Base-by-base conservation (phyloP, 2,888 invertebrate species). In the Polymixis lichenea region DNA sequence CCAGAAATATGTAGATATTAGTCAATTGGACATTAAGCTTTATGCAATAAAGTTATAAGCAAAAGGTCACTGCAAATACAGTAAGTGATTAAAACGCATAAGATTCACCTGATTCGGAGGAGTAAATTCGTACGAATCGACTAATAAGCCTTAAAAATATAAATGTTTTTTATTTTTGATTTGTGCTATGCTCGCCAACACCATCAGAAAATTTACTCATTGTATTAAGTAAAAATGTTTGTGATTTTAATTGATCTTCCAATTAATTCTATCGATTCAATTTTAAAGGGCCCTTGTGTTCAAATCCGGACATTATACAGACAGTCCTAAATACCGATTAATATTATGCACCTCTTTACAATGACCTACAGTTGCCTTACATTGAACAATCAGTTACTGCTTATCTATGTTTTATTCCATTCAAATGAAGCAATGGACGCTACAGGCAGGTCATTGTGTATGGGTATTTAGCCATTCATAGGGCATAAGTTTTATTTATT, bases 401-500 rank as follows among this genome's bases (percentile, higher is more conserved):
- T 61, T 64, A 28, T 25, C 28, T 51, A 11, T 19, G 49, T 28
- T n/a, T 38, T 32, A 15, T 25, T 25, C 13, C 1, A 55, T n/a
- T 61, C 7, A 25, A 76, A 66, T 15, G 7, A 15, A 51, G 51
- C 19, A 60, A 15, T 65, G 22, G 8, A 32, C n/a, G 25, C 32
- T 28, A 49, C 15, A 32, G 11, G 67, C 62, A 9, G 60, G 46
- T 51, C 73, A 77, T 71, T 73, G 71, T 77, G 51, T 61, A 56
- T 62, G 13, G 38, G 28, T 55, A 49, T 9, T 78, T 80, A 83
- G 78, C 77, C 82, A 78, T 72, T 69, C 56, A 58, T 69, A 60
- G 17, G 77, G 73, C 76, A 75, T 84, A 83, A 91, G 90, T 65
- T 89, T 91, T 93, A 94, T 93, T 93, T 94, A 94, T 94, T 94